Conservation (phyloP, 2,888 invertebrate genomes). For the Tholera decimalis region DNA sequence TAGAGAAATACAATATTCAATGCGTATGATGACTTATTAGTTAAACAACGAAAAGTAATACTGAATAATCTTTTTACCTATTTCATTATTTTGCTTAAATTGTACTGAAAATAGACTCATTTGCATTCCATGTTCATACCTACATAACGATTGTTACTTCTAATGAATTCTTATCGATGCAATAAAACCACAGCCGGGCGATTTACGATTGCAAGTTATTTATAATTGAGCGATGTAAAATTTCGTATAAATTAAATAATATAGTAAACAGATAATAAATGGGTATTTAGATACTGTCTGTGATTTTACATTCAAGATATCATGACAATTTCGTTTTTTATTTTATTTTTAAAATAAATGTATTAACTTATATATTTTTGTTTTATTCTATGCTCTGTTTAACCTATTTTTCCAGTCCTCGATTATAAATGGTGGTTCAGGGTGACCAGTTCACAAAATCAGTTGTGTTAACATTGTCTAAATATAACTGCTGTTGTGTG, state of each 20-base stretch:
- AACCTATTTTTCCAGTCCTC: conserved; percentile 5
- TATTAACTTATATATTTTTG: conserved; percentile 50
- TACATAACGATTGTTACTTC: conserved; percentile 23
- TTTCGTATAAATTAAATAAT: neutral
- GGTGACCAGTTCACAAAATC: conserved; percentile 2
- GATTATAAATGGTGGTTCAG: conserved; percentile 2
- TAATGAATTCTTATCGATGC: conserved; percentile 42
- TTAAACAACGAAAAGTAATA: conserved; percentile 43
- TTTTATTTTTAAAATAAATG: conserved; percentile 72
- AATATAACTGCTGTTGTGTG: conserved; percentile 41
- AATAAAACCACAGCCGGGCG: conserved; percentile 23
- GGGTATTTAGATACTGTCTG: conserved; percentile 67
- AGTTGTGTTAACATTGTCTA: conserved; percentile 37
- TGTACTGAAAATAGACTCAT: conserved; percentile 13
- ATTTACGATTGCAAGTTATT: conserved; percentile 30
- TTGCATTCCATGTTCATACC: conserved; percentile 38
- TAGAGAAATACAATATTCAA: conserved; percentile 2
- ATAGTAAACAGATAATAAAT: conserved; percentile 18
- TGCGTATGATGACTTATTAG: neutral
- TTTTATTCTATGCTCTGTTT: conserved; percentile 21
- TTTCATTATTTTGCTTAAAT: conserved; percentile 11
- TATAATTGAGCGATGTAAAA: conserved; percentile 8
- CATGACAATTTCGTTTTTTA: conserved; percentile 79
- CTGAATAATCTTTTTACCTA: conserved; percentile 15
- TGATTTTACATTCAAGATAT: conserved; percentile 72